Conservation (phyloP, 2,888 invertebrate species). For the Andrena trimmerana region DNA sequence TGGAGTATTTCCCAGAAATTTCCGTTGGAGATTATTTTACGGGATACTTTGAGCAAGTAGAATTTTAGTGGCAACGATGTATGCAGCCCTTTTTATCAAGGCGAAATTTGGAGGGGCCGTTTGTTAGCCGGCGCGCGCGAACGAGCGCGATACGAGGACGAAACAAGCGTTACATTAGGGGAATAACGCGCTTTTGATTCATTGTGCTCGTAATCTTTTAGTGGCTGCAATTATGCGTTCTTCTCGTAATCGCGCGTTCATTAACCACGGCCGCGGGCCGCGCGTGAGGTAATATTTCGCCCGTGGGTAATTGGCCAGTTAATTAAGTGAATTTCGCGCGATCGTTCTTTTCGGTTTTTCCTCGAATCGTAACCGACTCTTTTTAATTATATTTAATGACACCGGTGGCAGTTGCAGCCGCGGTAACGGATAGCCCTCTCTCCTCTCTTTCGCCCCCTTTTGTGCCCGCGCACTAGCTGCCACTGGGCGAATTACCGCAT, state of each 20-base stretch:
- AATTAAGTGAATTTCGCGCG: conserved; percentile 39
- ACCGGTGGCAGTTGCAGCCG: conserved; percentile 38
- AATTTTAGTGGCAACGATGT: background rate
- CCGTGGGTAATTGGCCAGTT: conserved; percentile 38
- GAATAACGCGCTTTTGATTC: conserved; percentile 29
- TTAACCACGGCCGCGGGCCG: conserved; percentile 20
- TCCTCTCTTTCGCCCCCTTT: conserved; percentile 27
- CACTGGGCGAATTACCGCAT: conserved; percentile 48
- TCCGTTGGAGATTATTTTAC: no score
- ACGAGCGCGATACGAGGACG: conserved; percentile 34
- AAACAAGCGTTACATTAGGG: conserved; percentile 22
- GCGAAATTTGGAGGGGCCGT: conserved; percentile 8
- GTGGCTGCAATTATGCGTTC: conserved; percentile 47
- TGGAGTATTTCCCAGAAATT: no score
- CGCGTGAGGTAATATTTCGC: conserved; percentile 21
- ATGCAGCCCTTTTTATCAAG: background rate
- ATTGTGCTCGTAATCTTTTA: conserved; percentile 51
- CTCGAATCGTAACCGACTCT: conserved; percentile 31
- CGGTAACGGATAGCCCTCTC: background rate
- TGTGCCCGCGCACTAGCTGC: conserved; percentile 12
- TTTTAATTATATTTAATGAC: conserved; percentile 48
- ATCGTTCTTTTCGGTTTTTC: conserved; percentile 36
- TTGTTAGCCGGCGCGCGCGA: conserved; percentile 33
- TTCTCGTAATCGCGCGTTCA: conserved; percentile 38
- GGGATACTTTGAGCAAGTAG: background rate